Conservation (phyloP, 2,113 vertebrate species). For the Otis tarda region DNA sequence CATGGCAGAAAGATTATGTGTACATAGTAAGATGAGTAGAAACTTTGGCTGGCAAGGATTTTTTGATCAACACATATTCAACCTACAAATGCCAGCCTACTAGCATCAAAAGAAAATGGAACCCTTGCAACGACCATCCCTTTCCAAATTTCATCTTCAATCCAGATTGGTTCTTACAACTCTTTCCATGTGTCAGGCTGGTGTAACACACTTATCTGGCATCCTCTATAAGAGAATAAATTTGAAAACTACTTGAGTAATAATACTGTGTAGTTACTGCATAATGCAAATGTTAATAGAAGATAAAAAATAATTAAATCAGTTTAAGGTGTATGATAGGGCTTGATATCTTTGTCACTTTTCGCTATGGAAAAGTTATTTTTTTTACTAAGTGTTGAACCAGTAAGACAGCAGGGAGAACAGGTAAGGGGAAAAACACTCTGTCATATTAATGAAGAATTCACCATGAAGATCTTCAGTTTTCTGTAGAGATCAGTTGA, state of each 20-base stretch:
- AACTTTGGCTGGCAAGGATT: background rate
- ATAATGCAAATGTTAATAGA: background rate
- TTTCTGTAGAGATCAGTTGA: background rate
- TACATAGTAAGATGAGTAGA: background rate
- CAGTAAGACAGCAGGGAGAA: background rate
- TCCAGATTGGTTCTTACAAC: background rate
- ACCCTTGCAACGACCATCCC: background rate
- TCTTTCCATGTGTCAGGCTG: background rate
- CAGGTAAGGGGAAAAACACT: background rate
- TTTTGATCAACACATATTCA: background rate
- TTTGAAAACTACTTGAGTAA: background rate
- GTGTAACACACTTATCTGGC: background rate
- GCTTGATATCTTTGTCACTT: background rate
- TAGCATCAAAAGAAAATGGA: background rate
- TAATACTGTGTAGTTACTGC: background rate
- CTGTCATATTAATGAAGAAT: background rate
- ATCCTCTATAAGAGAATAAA: background rate
- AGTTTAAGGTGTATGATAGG: background rate
- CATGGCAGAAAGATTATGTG: background rate
- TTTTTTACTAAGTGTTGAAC: background rate
- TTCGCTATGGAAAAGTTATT: background rate
- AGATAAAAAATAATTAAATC: background rate
- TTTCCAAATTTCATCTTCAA: background rate
- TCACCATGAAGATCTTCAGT: background rate
- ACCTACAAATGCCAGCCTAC: background rate